Evolutionary conservation across 2,113 vertebrate genomes (phyloP), one percentile per base, ranked within the genome.

Genomic region (Ageneiosus marmoratus): DNA sequence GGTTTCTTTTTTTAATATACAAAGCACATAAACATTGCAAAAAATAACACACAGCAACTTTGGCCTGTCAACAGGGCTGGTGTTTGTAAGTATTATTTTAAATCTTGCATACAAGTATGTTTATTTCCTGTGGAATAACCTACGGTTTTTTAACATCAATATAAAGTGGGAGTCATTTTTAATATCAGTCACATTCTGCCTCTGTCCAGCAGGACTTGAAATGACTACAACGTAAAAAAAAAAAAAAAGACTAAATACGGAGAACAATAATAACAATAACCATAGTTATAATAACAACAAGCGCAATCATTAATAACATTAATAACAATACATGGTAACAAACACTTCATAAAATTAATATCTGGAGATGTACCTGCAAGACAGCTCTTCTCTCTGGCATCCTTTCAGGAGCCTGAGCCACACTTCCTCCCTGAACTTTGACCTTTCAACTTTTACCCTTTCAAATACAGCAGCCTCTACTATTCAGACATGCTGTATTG

Each of bases 201-300:
- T 92, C 94, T 94, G 94, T 92, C 94, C 94, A 94, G 94, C 94
- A 94, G 94, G 93, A 93, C 92, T 91, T 90, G 87, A 87, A 90
- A 90, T 92, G 92, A 94, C 92, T 92, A 92, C 87, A 86, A 48
- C 88, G 87, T 46, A 53, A 86, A 86, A 87, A 65, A 69, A 86
- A 80, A 87, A 81, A 77, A 81, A 41, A 86, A 83, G 86, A 77
- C 18, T 88, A 83, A 69, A 82, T 69, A 86, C 87, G 81, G 84
- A 92, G 81, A 93, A 94, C 92, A 94, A 94, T 90, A 93, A 93
- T 89, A 93, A 93, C 89, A 92, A 93, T 92, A 94, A 94, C 89
- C 89, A 92, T 92, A 93, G 85, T 92, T 91, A 93, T 92, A 94
- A 94, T 89, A 88, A 87, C 44, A 91, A 92, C 55, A 89, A 85